Conservation (phyloP, 37 sponge, comb jelly and placozoan species). For the Agelas oroides region DNA sequence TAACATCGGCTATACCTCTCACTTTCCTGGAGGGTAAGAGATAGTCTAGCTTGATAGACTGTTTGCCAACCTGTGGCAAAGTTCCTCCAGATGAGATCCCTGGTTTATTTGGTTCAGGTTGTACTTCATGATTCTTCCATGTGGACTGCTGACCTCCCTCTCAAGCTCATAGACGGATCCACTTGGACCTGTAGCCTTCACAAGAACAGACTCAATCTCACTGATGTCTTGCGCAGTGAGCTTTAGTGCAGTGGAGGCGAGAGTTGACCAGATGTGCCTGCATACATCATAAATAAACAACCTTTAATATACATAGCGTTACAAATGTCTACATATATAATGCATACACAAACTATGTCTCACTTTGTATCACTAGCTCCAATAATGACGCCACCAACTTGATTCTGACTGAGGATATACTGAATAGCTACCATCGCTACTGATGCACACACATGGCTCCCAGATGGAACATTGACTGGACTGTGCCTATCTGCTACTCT, state of each 20-base stretch:
- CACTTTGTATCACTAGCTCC: constrained; percentile 40
- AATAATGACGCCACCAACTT: constrained; percentile 58
- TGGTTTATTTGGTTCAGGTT: constrained; percentile 64
- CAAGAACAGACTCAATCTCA: constrained; percentile 38
- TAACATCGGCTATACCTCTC: too few species aligned
- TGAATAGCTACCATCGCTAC: constrained; percentile 75
- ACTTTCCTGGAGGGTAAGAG: too few species aligned
- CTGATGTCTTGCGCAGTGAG: constrained; percentile 43
- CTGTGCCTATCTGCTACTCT: constrained; percentile 49
- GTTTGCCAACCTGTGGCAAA: constrained; percentile 69
- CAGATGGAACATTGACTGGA: background rate
- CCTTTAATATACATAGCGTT: too few species aligned
- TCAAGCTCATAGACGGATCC: constrained; percentile 71
- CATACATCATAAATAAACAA: background rate
- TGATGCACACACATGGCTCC: background rate
- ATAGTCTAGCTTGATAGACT: too few species aligned
- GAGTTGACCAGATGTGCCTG: constrained; percentile 34
- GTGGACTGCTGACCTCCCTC: constrained; percentile 48
- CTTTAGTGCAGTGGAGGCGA: constrained; percentile 14
- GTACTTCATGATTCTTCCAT: constrained; percentile 69
- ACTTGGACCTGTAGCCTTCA: constrained; percentile 2
- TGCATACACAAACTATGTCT: background rate
- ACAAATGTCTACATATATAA: background rate
- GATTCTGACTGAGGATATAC: constrained; percentile 32
- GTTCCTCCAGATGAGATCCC: constrained; percentile 52